phyloP scores from a whole-genome alignment of 2,888 invertebrate species.

The Caenorhabditis sp. region DNA sequence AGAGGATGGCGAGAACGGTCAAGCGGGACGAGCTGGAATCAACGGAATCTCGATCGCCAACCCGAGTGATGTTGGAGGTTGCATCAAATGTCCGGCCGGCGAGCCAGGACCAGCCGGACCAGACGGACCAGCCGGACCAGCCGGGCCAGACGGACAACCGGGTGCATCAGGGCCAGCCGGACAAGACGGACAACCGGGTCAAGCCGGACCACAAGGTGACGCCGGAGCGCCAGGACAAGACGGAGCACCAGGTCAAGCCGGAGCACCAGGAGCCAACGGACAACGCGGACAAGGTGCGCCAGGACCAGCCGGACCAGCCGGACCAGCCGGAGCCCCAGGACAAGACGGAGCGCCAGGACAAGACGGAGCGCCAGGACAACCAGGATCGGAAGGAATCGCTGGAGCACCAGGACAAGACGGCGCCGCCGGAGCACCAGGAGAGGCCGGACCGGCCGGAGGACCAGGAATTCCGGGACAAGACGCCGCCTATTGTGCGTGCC shows the following conservation, averaged over 20 bases:
- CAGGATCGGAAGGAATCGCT: conserved; percentile 51
- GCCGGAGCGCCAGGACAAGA: conserved; percentile 49
- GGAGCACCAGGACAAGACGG: conserved; percentile 57
- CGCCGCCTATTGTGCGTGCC: conserved; percentile 57
- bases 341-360: conserved; percentile 48
- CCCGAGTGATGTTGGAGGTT: conserved; percentile 44
- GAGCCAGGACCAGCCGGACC: conserved; percentile 57
- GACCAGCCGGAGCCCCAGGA: conserved; percentile 51
- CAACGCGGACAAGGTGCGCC: conserved; percentile 54
- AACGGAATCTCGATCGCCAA: conserved; percentile 44
- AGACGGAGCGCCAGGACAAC: conserved; percentile 49
- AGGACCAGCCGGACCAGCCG: conserved; percentile 53
- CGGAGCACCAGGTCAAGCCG: conserved; percentile 49
- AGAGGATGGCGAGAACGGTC: conserved; percentile 55
- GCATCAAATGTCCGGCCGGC: conserved; percentile 59
- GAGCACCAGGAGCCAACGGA: conserved; percentile 54
- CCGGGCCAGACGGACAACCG: conserved; percentile 53
- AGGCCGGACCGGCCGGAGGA: conserved; percentile 46
- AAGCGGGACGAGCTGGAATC: conserved; percentile 47
- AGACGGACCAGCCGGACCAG: conserved; percentile 52
- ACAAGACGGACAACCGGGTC: conserved; percentile 50
- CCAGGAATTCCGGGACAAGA: conserved; percentile 51
- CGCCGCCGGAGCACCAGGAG: conserved; percentile 55
- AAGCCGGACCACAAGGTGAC: conserved; percentile 48
- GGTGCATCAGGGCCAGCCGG: conserved; percentile 53